Evolutionary conservation across 2,113 vertebrate species (phyloP), one percentile per base, ranked within the genome.

Genomic region (Gasterosteus nipponicus): DNA sequence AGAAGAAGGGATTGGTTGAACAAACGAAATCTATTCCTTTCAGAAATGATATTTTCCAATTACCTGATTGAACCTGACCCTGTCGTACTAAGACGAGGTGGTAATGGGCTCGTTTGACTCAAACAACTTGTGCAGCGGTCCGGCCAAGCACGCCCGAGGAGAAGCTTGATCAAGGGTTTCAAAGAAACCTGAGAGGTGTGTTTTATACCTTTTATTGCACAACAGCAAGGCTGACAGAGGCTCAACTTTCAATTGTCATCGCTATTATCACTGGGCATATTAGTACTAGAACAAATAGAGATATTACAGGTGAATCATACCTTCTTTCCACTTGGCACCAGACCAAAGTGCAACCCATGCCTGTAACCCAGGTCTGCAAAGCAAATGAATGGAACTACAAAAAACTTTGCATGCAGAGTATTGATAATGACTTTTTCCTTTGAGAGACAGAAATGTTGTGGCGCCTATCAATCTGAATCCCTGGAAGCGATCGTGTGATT

Each of bases 1-100:
- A 95, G 96, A 92, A 93, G 89, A 69, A 80, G 87, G 89, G 91
- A 93, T 92, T 89, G 92, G 90, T 92, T 85, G 86, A 92, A 92
- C 90, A 91, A 94, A 93, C 86, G 84, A 81, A 92, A 91, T 86
- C 88, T 81, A 80, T 87, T 84, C 78, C 80, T 42, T 86, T 92
- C 90, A 89, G 80, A 89, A 91, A 91, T 89, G 62, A 88, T 92
- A 89, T 91, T 91, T 87, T 88, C 80, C 84, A 83, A 87, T 91
- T 87, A 80, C 72, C 80, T 85, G 87, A 93, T 89, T 89, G 89
- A 92, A 90, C 88, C 84, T 81, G 92, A 89, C 78, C 83, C 82
- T 29, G 42, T 68, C 26, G 7, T 22, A 63, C 74, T 75, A 18
- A 73, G 73, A 66, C 41, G 73, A 81, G 85, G 86, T 67, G 64